Evolutionary conservation across 2,113 vertebrate genomes (phyloP), one percentile per base, ranked within the genome.

Genomic region (Merops nubicus): DNA sequence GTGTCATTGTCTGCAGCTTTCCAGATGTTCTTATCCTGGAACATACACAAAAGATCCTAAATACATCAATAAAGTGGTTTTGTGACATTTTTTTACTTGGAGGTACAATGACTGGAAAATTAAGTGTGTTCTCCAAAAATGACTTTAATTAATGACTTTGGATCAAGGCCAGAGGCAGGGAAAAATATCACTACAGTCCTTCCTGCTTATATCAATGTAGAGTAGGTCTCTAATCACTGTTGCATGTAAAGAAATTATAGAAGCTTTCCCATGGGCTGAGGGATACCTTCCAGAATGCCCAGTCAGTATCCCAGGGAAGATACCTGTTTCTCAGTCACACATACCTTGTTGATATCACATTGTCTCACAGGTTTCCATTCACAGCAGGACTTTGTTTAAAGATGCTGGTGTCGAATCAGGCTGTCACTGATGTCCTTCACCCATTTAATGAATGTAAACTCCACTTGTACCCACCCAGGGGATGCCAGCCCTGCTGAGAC

Each of bases 161-260:
- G 18, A 60, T 36, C 8, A 5, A 69, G 72, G 59, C 50, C 72
- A 93, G 57, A 68, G n/a, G 43, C 10, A 45, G 12, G 20, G 18
- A 20, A 31, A 80, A 79, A 79, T 21, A 36, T 33, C 56, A 63
- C 38, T 33, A 26, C 20, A 72, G 28, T 22, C 60, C 29, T 74
- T 84, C 15, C 42, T 63, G 22, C 42, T 81, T 48, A 25, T 15
- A 1, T n/a, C 1, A 31, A 60, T 15, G 40, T 17, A 40, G 31
- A 62, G 6, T 0, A 17, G 6, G 14, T 34, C 16, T 72, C 22
- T 48, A 29, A 60, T 8, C 26, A 17, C 25, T 36, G 4, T 12
- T 69, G 23, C 15, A 16, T 0, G 0, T 2, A 29, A 34, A n/a
- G 57, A n/a, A 43, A 21, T 36, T 3, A 47, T 0, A 34, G 54